Base-by-base conservation (phyloP, 2,113 vertebrate genomes). In the Tiliqua scincoides region DNA sequence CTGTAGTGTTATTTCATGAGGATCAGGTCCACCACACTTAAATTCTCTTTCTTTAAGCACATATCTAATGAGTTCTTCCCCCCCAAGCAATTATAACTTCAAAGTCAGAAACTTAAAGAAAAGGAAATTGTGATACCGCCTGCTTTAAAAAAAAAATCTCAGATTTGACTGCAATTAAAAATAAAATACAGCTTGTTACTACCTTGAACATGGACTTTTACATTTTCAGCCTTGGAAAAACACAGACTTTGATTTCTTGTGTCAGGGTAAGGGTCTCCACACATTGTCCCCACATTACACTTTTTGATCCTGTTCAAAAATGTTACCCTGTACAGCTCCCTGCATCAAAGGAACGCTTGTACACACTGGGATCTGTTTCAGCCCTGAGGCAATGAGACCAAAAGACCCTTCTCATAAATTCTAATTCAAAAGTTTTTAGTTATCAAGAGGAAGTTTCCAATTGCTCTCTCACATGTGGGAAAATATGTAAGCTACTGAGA, bases 371-470 rank as follows among this genome's bases (percentile, higher is more conserved):
- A 94, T 94, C 90, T 93, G 93, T 96, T 95, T 95, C 88, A 93
- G 95, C 95, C 92, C 79, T 93, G 87, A 89, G 89, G 93, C 95
- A 85, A 91, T 0, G 88, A 96, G 93, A 92, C 94, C 92, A 76
- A 75, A 91, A 94, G 93, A 91, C 94, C 95, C 94, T 96, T 95
- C 96, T 94, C 93, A 94, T 96, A 94, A 96, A 94, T 95, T 96
- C 94, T 94, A 93, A 89, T 95, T 94, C 95, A 94, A 87, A 95
- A 93, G 94, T 96, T 95, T 91, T 94, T 94, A 93, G 95, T 93
- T 94, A 95, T 95, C 89, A 91, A 94, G 95, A 95, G 96, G 96
- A 97, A 95, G 95, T 96, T 96, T 97, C 96, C 95, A 93, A 94
- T 95, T 93, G 96, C 96, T 93, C 91, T 93, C 94, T 95, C 95